Percentiles rank a stretch among this genome's conserved stretches.
phyloP scores from a whole-genome alignment of 2,888 invertebrate species.

The Clunio marinus region DNA sequence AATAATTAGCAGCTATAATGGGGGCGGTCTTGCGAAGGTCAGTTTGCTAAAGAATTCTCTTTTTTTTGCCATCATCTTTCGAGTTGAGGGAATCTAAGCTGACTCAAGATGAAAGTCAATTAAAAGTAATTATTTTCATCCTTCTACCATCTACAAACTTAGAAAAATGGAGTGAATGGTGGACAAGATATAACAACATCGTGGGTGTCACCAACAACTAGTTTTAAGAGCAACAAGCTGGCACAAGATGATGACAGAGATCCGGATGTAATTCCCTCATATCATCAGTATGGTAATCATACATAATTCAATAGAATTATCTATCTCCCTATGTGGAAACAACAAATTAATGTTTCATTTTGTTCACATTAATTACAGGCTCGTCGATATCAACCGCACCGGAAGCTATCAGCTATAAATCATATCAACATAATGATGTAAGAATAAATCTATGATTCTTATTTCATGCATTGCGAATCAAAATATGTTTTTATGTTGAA shows the following conservation, averaged over 20 bases:
- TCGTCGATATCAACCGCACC: slow-evolving; percentile 36
- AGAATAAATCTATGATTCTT: slow-evolving; percentile 14
- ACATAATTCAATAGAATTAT: slow-evolving; percentile 33
- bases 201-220: slow-evolving; percentile 28
- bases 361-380: slow-evolving; percentile 37
- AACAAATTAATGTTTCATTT: slow-evolving; percentile 35
- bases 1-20: slow-evolving; percentile 38
- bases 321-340: slow-evolving; percentile 7
- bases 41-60: background rate
- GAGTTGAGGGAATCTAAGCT: too few relatives aligned
- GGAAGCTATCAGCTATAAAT: slow-evolving; percentile 36
- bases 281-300: slow-evolving; percentile 56
- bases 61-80: background rate
- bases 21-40: slow-evolving; percentile 7
- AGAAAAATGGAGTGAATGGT: slow-evolving; percentile 28
- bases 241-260: slow-evolving; percentile 46
- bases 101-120: background rate
- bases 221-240: slow-evolving; percentile 33
- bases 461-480: background rate
- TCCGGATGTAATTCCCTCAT: slow-evolving; percentile 61
- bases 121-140: background rate
- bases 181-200: slow-evolving; percentile 30
- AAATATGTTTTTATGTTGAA: background rate
- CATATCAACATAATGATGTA: slow-evolving; percentile 37
- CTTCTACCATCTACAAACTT: background rate